These are phyloP conservation scores for Athetis lepigone DNA, from an alignment of 2,888 invertebrate species.

Conservation along the genomic window DNA sequence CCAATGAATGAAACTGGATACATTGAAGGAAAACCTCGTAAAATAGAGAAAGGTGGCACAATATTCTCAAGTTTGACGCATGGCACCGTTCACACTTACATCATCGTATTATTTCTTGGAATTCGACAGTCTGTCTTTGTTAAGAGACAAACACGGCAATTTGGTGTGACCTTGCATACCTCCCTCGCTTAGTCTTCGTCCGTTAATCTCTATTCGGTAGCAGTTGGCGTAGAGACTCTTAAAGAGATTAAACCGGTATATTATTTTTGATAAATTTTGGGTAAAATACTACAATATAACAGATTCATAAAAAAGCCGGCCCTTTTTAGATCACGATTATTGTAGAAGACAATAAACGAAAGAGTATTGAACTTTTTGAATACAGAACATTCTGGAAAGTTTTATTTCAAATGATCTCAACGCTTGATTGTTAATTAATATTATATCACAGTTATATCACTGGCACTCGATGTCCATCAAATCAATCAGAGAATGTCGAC, in stretches of 20 bases:
- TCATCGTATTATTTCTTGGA: constrained; percentile 21
- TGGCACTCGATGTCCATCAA: constrained; percentile 16
- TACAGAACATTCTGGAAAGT: constrained; percentile 13
- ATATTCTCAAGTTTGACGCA: constrained; percentile 14
- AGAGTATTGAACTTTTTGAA: constrained; percentile 3
- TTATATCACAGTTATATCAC: constrained; percentile 33
- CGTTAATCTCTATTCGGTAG: constrained; percentile 39
- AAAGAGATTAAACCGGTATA: constrained; percentile 21
- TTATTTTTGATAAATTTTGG: constrained; percentile 23
- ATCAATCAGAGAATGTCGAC: constrained; percentile 30
- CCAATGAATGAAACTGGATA: constrained; percentile 36
- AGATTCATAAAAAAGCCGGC: not conserved
- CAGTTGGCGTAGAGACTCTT: constrained; percentile 28
- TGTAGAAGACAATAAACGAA: constrained; percentile 7
- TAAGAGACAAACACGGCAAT: constrained; percentile 44
- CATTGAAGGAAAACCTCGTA: constrained; percentile 8
- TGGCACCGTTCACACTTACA: constrained; percentile 18
- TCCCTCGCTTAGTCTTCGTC: constrained; percentile 23
- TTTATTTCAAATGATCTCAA: constrained; percentile 39
- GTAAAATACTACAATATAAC: not conserved
- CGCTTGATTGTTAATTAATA: constrained; percentile 45
- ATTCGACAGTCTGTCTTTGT: constrained; percentile 27
- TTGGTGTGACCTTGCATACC: constrained; percentile 48
- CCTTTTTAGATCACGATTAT: not conserved
- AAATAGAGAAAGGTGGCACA: not conserved